Evolutionary conservation across 2,888 invertebrate species (phyloP).

Genomic region (Serripes groenlandicus): DNA sequence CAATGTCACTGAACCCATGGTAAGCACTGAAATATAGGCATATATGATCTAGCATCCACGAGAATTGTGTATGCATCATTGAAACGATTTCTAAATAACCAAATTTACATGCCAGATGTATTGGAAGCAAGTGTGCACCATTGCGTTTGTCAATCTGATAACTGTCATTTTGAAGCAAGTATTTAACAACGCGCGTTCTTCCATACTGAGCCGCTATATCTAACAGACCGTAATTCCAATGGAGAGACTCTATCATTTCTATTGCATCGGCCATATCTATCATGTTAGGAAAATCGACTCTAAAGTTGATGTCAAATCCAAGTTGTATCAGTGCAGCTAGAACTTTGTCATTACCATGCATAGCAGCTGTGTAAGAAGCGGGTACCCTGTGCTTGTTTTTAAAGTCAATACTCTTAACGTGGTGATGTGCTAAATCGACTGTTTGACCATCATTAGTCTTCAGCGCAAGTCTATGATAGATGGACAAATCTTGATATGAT

Average conservation of each 20-base stretch:
- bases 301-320: not conserved
- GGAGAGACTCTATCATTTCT: not conserved
- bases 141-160: constrained; percentile 2
- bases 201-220: constrained; percentile 12
- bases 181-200: not conserved
- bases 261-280: not conserved
- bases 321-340: not conserved
- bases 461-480: not conserved
- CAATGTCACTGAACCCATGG: not conserved
- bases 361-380: not conserved
- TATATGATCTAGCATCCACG: not conserved
- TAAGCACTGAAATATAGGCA: constrained; percentile 8
- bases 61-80: not conserved
- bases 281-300: not conserved
- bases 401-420: not conserved
- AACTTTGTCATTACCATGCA: not conserved
- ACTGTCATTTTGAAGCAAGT: not conserved
- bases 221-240: constrained; percentile 14
- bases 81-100: constrained; percentile 5
- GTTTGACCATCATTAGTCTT: not conserved
- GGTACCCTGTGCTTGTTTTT: not conserved
- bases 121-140: constrained; percentile 10
- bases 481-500: not conserved
- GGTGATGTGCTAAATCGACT: not conserved
- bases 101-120: constrained; percentile 17